Conservation (phyloP, 2,888 invertebrate genomes). For the Pegoplata infirma region DNA sequence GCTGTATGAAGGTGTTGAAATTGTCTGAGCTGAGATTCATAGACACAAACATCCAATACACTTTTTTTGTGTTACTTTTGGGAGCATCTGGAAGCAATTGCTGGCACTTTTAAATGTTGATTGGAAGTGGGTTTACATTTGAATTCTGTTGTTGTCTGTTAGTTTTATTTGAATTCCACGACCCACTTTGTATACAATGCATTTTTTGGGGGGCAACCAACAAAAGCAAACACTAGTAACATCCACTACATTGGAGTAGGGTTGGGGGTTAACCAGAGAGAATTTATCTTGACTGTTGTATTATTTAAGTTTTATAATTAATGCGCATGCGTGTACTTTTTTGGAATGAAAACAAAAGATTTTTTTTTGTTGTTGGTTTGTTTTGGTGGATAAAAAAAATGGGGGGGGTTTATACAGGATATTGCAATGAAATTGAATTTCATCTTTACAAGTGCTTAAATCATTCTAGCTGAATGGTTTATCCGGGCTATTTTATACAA, state of each 20-base stretch:
- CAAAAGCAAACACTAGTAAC: not conserved
- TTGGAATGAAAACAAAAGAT: conserved; percentile 31
- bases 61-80: conserved; percentile 6
- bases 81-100: conserved; percentile 18
- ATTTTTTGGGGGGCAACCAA: not conserved
- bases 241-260: not conserved
- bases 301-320: conserved; percentile 24
- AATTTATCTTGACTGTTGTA: not conserved
- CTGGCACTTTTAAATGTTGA: conserved; percentile 17
- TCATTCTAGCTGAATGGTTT: conserved; percentile 24
- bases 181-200: conserved; percentile 45
- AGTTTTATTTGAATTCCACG: conserved; percentile 31
- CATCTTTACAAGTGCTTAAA: conserved; percentile 5
- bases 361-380: conserved; percentile 20
- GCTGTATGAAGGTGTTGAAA: conserved; percentile 63
- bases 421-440: conserved; percentile 1
- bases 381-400: not conserved
- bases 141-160: not conserved
- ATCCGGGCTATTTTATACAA: conserved; percentile 13
- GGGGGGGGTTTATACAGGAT: not conserved
- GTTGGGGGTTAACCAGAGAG: conserved; percentile 6
- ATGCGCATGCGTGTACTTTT: conserved; percentile 56
- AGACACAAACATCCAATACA: conserved; percentile 26
- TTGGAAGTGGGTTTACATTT: conserved; percentile 42
- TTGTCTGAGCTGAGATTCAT: conserved; percentile 59